A percentile compares a stretch with the other conserved stretches of the same genome.
Evolutionary conservation across 2,888 invertebrate species (phyloP).

Genomic region (Leptura quadrifasciata): DNA sequence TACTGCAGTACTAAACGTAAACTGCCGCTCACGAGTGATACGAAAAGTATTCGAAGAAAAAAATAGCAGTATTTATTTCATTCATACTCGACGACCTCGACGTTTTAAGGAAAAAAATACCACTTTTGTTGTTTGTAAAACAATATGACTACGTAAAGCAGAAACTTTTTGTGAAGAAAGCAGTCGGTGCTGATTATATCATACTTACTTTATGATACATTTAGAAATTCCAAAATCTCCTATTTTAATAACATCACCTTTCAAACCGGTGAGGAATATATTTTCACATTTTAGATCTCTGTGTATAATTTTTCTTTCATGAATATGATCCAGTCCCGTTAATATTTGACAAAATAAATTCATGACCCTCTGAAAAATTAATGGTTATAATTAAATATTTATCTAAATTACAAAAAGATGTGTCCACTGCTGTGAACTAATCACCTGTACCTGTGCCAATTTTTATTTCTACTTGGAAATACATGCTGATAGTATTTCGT

Average conservation of each 20-base stretch:
- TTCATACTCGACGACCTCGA: too few species aligned
- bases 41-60: too few species aligned
- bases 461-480: too few species aligned
- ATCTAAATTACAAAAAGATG: neutral
- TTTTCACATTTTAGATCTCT: conserved; percentile 91
- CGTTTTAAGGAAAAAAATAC: too few species aligned
- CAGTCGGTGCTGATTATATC: neutral
- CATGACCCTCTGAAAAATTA: conserved; percentile 78
- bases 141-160: too few species aligned
- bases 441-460: neutral
- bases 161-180: too few species aligned
- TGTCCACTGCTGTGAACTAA: neutral
- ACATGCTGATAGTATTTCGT: too few species aligned
- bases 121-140: too few species aligned
- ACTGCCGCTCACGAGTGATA: too few species aligned
- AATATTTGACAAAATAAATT: conserved; percentile 84
- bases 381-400: conserved; percentile 4
- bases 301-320: conserved; percentile 86
- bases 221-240: conserved; percentile 92
- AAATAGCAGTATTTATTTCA: too few species aligned
- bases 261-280: conserved; percentile 84
- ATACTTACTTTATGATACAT: conserved; percentile 79
- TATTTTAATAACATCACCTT: conserved; percentile 83
- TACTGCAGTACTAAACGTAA: too few species aligned
- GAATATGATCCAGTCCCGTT: conserved; percentile 87